phyloP scores from a whole-genome alignment of 1,140 invertebrate genomes.

The Lepidurus couesii region DNA sequence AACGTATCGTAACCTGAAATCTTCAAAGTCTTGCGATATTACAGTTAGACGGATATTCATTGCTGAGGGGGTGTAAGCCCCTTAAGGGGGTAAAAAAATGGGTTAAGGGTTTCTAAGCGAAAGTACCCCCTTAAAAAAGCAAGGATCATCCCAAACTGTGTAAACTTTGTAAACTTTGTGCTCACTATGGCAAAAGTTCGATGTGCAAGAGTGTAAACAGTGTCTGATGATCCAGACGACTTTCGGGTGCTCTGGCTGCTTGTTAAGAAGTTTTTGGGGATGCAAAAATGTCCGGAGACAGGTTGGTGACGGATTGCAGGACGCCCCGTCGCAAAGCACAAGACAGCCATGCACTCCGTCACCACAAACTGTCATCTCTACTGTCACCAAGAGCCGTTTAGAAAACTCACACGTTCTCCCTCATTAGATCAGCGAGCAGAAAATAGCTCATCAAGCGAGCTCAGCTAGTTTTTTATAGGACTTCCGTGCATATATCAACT shows the following conservation, averaged over 20 bases:
- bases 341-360: constrained; percentile 13
- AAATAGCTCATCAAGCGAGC: background rate
- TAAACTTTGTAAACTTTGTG: too few relatives aligned
- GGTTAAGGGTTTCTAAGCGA: too few relatives aligned
- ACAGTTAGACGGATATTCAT: too few relatives aligned
- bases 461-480: background rate
- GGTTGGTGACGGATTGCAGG: constrained; percentile 20
- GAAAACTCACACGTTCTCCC: constrained; percentile 10
- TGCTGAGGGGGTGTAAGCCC: too few relatives aligned
- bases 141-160: too few relatives aligned
- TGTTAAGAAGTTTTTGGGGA: background rate
- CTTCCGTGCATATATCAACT: too few relatives aligned
- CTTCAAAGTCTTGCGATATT: background rate
- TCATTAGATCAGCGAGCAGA: constrained; percentile 19
- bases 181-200: too few relatives aligned
- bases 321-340: constrained; percentile 14
- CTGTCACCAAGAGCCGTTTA: constrained; percentile 4
- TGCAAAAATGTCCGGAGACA: background rate
- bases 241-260: constrained; percentile 7
- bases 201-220: background rate
- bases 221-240: background rate
- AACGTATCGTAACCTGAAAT: background rate
- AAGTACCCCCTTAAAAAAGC: too few relatives aligned
- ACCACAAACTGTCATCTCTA: constrained; percentile 18
- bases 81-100: too few relatives aligned